Base-by-base conservation (phyloP, 2,888 invertebrate genomes). In the Parthenolecanium corni region DNA sequence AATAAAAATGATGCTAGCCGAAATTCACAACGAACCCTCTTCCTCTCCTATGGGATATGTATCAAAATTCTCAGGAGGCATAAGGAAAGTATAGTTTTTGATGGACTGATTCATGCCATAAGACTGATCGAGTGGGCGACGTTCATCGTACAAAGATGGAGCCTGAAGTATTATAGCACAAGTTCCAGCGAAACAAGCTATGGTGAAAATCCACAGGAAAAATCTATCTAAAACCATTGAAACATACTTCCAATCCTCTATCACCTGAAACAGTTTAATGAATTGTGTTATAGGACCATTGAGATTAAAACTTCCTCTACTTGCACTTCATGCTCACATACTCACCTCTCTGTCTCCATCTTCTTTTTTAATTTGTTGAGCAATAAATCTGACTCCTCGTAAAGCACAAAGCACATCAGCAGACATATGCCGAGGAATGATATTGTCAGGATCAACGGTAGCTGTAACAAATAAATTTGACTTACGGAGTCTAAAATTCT, bases 241-340 rank as follows among this genome's bases (percentile, higher is more conserved):
- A 68, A 96, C 92, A 74, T 91, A 97, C 76, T 96, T 96, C 96
- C 96, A 97, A 74, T 97, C 96, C 78, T 95, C 93, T 14, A 90
- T 84, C 38, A 91, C 85, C 91, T 91, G n/a, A n/a, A n/a, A n/a
- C n/a, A n/a, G n/a, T n/a, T n/a, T n/a, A n/a, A n/a, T n/a, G n/a
- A n/a, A n/a, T n/a, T n/a, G n/a, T n/a, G n/a, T n/a, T 44, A 14
- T 4, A 18, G 44, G 5, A 18, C 16, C 44, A 18, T 12, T 44
- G 44, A 5, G 14, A 5, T 16, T 12, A 18, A 5, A 18, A 12
- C n/a, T n/a, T n/a, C n/a, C n/a, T n/a, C n/a, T n/a, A n/a, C n/a
- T n/a, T n/a, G 16, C 44, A 16, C 3, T 9, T 42, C 21, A 56
- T 44, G 11, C 77, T n/a, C n/a, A n/a, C n/a, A n/a, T n/a, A n/a